Conservation (phyloP, 2,113 vertebrate genomes). For the Neotragus pygmaeus region DNA sequence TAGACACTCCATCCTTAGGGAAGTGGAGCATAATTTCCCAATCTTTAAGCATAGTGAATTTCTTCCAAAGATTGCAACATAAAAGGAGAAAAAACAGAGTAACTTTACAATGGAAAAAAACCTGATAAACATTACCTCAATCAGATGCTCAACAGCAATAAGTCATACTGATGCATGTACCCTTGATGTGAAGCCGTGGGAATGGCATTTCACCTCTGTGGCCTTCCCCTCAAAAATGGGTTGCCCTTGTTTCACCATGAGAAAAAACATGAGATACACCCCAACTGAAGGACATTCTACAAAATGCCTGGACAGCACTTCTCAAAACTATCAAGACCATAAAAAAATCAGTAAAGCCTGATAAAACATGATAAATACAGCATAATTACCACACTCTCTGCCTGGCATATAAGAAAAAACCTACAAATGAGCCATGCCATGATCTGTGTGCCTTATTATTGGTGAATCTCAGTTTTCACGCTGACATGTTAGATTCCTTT, state of each 20-base stretch:
- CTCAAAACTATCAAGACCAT: not conserved
- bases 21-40: not conserved
- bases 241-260: not conserved
- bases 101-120: not conserved
- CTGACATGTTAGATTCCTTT: too few relatives aligned
- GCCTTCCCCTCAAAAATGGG: not conserved
- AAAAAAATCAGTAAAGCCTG: not conserved
- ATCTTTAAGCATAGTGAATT: not conserved
- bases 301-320: not conserved
- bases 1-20: not conserved
- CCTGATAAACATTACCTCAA: not conserved
- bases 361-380: not conserved
- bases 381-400: not conserved
- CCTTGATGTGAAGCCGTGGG: not conserved
- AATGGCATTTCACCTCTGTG: not conserved
- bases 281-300: not conserved
- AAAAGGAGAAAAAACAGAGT: not conserved
- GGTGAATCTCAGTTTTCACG: not conserved
- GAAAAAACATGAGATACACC: not conserved
- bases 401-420: too few relatives aligned
- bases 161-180: fast-evolving
- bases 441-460: not conserved
- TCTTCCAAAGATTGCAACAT: not conserved
- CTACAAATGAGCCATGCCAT: fast-evolving
- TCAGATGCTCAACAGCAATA: not conserved